Conservation (phyloP, 2,797 vertebrate genomes). For the Bradypus variegatus region DNA sequence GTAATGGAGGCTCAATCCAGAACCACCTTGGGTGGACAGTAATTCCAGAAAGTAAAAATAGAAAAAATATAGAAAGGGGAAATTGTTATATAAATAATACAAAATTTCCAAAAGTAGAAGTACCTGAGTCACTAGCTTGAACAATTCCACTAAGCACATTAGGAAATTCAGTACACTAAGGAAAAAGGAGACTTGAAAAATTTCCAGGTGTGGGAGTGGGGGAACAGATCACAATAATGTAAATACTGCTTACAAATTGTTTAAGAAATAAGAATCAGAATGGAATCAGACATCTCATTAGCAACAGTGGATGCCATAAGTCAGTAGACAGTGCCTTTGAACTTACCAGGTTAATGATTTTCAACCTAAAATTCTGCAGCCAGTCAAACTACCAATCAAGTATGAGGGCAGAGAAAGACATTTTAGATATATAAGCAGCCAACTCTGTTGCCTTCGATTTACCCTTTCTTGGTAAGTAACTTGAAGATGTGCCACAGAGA, state of each 20-base stretch:
- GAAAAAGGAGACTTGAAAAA: neutral
- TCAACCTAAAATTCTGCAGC: neutral
- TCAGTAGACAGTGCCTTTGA: neutral
- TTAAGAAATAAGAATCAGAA: neutral
- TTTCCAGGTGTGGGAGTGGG: neutral
- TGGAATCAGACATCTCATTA: neutral
- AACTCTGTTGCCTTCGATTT: neutral
- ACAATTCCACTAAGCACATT: neutral
- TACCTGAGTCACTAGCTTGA: neutral
- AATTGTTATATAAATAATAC: neutral
- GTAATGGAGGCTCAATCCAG: neutral
- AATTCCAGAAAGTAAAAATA: neutral
- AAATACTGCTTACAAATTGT: neutral
- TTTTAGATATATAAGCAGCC: neutral
- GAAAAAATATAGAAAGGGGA: neutral
- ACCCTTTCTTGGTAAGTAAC: neutral
- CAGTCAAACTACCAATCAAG: neutral
- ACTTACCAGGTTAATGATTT: neutral
- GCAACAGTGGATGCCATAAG: neutral
- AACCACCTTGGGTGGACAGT: neutral
- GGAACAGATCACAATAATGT: neutral
- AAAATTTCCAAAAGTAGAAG: neutral
- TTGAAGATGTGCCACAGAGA: neutral
- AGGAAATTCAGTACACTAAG: neutral
- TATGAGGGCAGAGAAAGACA: neutral